A percentile compares a stretch with the other conserved stretches of the same genome.
phyloP scores from a whole-genome alignment of 1,140 invertebrate species.

The Drosophila ironensis region DNA sequence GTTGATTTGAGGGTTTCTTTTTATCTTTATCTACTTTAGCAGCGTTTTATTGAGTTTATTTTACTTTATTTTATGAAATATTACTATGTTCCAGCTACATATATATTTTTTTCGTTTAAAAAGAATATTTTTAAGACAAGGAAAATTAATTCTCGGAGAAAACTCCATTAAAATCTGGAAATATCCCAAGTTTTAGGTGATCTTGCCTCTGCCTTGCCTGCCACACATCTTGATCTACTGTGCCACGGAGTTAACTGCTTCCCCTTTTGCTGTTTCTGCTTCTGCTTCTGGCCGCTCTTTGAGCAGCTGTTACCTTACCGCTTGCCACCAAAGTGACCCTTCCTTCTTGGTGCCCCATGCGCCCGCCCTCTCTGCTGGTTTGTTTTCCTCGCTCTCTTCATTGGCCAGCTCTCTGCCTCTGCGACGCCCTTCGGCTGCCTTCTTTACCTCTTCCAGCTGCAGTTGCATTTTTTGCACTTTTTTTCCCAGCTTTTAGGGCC shows the following conservation, averaged over 20 bases:
- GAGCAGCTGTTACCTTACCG: slow-evolving; percentile 47
- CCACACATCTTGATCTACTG: no score
- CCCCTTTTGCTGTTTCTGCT: slow-evolving; percentile 12
- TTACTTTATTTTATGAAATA: no score
- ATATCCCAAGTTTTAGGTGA: no score
- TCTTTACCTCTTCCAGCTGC: slow-evolving; percentile 3
- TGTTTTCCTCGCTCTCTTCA: slow-evolving; percentile 8
- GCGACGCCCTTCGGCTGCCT: slow-evolving; percentile 11
- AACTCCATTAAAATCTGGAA: no score
- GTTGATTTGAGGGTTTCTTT: no score
- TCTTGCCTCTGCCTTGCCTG: background rate
- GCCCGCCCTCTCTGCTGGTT: background rate
- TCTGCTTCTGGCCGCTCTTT: background rate
- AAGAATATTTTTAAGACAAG: no score
- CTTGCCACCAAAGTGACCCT: slow-evolving; percentile 24
- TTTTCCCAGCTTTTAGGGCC: slow-evolving; percentile 15
- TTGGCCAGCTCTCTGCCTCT: background rate
- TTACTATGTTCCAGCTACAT: no score
- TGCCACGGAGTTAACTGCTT: background rate
- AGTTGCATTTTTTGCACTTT: slow-evolving; percentile 14
- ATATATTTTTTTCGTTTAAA: no score
- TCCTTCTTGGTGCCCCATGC: background rate
- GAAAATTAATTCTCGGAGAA: no score
- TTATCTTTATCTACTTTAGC: no score
- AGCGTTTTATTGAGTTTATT: no score